Evolutionary conservation across 2,797 vertebrate species (phyloP), one percentile per base, ranked within the genome.

Genomic region (Sebastolobus alascanus): DNA sequence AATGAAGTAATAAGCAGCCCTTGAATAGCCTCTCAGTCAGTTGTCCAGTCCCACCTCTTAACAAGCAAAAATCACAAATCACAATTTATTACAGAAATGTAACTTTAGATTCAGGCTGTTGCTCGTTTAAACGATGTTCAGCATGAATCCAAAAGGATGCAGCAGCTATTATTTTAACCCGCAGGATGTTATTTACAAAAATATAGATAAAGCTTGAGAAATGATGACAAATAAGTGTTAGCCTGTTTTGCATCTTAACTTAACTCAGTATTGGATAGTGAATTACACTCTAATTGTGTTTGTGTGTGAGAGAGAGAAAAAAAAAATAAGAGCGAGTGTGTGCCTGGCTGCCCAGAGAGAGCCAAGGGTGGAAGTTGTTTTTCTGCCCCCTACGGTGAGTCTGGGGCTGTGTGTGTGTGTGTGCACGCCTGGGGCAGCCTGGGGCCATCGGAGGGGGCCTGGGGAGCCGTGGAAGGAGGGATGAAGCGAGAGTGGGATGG

Each of bases 311-410:
- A 59, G 74, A 59, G 58, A 56, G 76, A 20, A 29, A 22, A 18
- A 25, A 63, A 77, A 72, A 82, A 85, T 54, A 73, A 75, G 67
- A 80, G 77, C 70, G 80, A 72, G 73, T 84, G 87, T 90, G 78
- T 92, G 86, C 90, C 54, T 91, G 83, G 90, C 91, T 91, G 91
- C 94, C 91, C 92, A 94, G 94, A 93, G 91, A 90, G 94, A 96
- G 92, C 93, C 91, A 91, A 88, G 93, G 93, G 94, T 95, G 94
- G 93, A 95, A 94, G 94, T 96, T 96, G 95, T 95, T 95, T 96
- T 96, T 95, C 92, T 95, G 93, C 95, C 94, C 93, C 95, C 95
- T 94, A 92, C 76, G 86, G 96, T 89, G 92, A 85, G 90, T 93
- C 89, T 93, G 84, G 79, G 78, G 80, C 84, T 92, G 84, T 90